These are phyloP conservation scores for Ciconia stormi DNA, from an alignment of 2,113 vertebrate species.

Conservation along the genomic window DNA sequence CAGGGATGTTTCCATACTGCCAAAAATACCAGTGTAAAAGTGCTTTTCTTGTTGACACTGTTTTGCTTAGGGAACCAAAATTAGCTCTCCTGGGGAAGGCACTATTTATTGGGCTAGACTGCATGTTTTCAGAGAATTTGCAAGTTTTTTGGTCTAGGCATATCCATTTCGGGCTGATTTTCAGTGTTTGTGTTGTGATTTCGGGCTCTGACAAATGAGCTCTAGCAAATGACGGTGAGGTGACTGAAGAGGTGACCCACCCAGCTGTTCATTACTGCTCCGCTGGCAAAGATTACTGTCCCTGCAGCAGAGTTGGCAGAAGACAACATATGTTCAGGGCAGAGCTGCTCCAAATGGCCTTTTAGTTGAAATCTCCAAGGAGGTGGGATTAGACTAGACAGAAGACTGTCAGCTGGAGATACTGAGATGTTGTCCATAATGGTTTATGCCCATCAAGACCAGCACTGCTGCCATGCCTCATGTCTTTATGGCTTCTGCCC, in stretches of 20 bases:
- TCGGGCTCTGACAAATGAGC: neutral
- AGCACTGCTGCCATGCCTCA: neutral
- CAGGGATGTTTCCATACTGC: neutral
- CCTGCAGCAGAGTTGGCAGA: neutral
- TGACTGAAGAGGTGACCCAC: neutral
- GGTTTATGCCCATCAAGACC: neutral
- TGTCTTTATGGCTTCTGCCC: neutral
- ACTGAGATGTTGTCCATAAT: neutral
- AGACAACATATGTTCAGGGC: neutral
- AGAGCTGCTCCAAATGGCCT: neutral
- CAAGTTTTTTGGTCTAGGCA: neutral
- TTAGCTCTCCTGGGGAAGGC: neutral
- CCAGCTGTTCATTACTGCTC: conserved; percentile 2
- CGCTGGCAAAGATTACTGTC: neutral
- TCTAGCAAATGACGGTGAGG: neutral
- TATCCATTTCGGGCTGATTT: neutral
- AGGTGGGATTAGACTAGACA: neutral
- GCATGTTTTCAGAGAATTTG: neutral
- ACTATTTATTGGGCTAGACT: neutral
- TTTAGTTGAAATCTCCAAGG: neutral
- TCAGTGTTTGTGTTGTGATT: neutral
- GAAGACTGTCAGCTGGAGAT: neutral
- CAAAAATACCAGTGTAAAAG: neutral
- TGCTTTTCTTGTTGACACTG: neutral
- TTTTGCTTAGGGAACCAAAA: neutral